Base-by-base conservation (phyloP, 2,888 invertebrate genomes). In the Cephonodes hylas region DNA sequence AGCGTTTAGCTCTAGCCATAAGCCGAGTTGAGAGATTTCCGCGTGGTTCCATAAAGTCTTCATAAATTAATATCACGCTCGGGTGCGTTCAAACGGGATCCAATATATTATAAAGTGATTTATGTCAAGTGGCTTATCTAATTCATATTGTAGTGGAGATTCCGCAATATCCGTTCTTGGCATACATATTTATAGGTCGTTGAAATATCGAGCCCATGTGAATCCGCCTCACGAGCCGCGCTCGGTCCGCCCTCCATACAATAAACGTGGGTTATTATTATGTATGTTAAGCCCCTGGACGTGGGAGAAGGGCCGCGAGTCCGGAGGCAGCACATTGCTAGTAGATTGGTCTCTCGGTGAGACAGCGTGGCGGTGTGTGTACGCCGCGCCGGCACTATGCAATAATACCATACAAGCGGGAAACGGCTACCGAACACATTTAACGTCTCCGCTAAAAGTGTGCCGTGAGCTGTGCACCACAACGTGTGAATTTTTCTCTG, bases 221-320 rank as follows among this genome's bases (percentile, higher is more conserved):
- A 27, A 15, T 27, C 15, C 15, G 6, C 48, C 48, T 25, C 8
- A n/a, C 42, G 15, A n/a, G n/a, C 53, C 31, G 1, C 53, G 53
- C 53, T 1, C 31, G 20, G 18, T 18, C 15, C 31, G 15, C 27
- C 10, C 31, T 15, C 25, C 25, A 18, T 31, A 31, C 31, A 53
- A 53, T 53, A 53, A 53, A 53, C 31, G 53, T 10, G 27, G 18
- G 27, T 53, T 53, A 53, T 53, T 53, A 53, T 53, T 53, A 53
- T 18, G 31, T 31, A 27, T 53, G n/a, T 46, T 23, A 25, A 48
- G 53, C 27, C 31, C 53, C 31, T 31, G 2, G 18, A 53, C 53
- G 18, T 31, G 31, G 25, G 18, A 53, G 31, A 53, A 53, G 53
- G 53, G 31, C 31, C 53, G 27, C 46, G 23, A 46, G 46, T 25